Percentiles rank a stretch among this genome's conserved stretches.
Conservation (phyloP, 2,113 vertebrate genomes). For the Tachycineta bicolor region DNA sequence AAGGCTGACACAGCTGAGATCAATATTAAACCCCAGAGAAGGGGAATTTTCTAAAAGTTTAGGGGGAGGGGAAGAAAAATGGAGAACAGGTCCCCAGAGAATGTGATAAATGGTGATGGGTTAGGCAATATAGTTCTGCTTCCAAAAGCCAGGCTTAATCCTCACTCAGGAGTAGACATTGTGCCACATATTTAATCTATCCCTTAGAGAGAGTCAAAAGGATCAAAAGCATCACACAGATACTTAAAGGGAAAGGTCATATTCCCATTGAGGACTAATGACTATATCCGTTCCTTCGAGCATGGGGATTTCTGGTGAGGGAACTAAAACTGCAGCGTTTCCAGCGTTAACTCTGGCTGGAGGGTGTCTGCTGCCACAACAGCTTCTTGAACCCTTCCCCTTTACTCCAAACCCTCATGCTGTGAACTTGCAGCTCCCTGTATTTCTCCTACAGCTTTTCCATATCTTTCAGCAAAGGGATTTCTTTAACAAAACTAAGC, state of each 20-base stretch:
- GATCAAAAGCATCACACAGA: slow-evolving; percentile 62
- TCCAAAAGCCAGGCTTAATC: slow-evolving; percentile 51
- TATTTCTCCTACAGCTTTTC: slow-evolving; percentile 31
- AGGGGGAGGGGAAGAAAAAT: slow-evolving; percentile 46
- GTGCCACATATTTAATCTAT: slow-evolving; percentile 59
- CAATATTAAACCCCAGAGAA: slow-evolving; percentile 31
- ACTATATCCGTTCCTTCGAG: slow-evolving; percentile 34
- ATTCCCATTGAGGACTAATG: slow-evolving; percentile 64
- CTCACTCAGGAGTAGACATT: slow-evolving; percentile 42
- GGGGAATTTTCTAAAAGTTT: slow-evolving; percentile 13
- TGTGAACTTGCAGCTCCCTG: neutral
- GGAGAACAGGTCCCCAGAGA: slow-evolving; percentile 26
- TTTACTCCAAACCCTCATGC: neutral
- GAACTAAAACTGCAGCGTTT: slow-evolving; percentile 15
- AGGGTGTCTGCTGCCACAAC: neutral
- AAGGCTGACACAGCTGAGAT: neutral
- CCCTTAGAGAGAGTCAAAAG: slow-evolving; percentile 50
- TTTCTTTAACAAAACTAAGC: slow-evolving; percentile 52
- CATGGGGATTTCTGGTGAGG: slow-evolving; percentile 7
- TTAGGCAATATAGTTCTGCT: slow-evolving; percentile 47
- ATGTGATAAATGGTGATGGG: slow-evolving; percentile 9
- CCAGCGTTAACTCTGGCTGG: neutral
- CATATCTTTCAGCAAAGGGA: slow-evolving; percentile 46
- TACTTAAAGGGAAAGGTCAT: slow-evolving; percentile 54
- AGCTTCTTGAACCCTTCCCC: slow-evolving; percentile 2